Conservation (phyloP, 2,113 vertebrate genomes). For the Myrmecophaga tridactyla region DNA sequence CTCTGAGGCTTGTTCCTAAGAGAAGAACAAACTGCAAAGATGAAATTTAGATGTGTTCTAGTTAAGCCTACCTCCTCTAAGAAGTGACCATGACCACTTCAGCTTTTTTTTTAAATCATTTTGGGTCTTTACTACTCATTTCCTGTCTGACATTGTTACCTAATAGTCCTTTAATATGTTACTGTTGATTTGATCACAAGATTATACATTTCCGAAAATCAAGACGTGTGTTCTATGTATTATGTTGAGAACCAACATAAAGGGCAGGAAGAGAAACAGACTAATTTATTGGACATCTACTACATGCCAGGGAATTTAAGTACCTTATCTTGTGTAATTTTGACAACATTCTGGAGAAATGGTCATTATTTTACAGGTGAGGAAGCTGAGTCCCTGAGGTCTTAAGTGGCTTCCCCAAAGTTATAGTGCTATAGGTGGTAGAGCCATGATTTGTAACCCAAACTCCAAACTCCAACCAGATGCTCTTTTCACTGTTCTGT, state of each 20-base stretch:
- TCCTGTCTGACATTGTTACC: background rate
- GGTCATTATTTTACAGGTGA: background rate
- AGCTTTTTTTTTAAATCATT: background rate
- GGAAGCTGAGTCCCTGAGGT: background rate
- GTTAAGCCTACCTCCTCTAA: background rate
- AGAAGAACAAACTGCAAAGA: background rate
- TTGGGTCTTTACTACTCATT: background rate
- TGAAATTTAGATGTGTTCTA: background rate
- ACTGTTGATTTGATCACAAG: background rate
- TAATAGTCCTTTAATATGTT: background rate
- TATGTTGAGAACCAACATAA: background rate
- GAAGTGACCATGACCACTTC: background rate
- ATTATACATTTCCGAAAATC: background rate
- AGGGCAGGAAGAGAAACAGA: background rate
- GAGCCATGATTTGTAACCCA: background rate
- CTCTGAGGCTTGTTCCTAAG: background rate
- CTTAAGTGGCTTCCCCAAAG: background rate
- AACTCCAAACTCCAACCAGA: background rate
- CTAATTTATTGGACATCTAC: background rate
- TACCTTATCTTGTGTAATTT: background rate
- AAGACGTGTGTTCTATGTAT: constrained; percentile 31
- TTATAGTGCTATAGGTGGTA: background rate
- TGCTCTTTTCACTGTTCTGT: background rate
- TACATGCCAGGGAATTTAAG: background rate
- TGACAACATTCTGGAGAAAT: background rate